Conservation (phyloP, 2,888 invertebrate genomes). For the Phoenoteleia sp. region DNA sequence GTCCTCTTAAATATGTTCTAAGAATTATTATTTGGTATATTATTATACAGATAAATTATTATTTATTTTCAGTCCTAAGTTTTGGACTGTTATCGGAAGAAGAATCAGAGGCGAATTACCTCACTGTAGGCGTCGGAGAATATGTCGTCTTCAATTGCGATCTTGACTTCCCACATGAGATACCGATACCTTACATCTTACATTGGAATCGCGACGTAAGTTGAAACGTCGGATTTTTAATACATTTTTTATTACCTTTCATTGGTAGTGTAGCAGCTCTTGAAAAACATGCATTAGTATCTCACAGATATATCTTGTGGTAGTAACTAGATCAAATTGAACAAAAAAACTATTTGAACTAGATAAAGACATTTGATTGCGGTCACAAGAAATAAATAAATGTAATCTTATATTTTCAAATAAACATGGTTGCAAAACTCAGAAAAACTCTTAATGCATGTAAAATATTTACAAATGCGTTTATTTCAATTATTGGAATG, state of each 20-base stretch:
- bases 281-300: slow-evolving; percentile 29
- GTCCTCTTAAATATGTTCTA: no score
- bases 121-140: slow-evolving; percentile 92
- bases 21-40: no score
- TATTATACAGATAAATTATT: no score
- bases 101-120: slow-evolving; percentile 84
- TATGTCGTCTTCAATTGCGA: slow-evolving; percentile 94
- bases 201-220: slow-evolving; percentile 97
- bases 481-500: no score
- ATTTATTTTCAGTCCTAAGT: slow-evolving; percentile 78
- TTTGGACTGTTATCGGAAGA: slow-evolving; percentile 83
- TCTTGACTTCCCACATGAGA: slow-evolving; percentile 95
- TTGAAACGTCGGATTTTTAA: slow-evolving; percentile 65
- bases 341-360: no score
- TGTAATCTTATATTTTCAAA: no score
- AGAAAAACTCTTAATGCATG: no score
- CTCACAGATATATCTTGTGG: background rate
- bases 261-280: slow-evolving; percentile 39
- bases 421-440: no score
- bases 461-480: no score
- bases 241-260: slow-evolving; percentile 44
- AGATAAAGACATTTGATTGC: no score
- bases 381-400: no score
- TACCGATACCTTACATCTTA: slow-evolving; percentile 94
- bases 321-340: no score